phyloP scores from a whole-genome alignment of 2,113 vertebrate genomes.

The Proterorhinus semilunaris region DNA sequence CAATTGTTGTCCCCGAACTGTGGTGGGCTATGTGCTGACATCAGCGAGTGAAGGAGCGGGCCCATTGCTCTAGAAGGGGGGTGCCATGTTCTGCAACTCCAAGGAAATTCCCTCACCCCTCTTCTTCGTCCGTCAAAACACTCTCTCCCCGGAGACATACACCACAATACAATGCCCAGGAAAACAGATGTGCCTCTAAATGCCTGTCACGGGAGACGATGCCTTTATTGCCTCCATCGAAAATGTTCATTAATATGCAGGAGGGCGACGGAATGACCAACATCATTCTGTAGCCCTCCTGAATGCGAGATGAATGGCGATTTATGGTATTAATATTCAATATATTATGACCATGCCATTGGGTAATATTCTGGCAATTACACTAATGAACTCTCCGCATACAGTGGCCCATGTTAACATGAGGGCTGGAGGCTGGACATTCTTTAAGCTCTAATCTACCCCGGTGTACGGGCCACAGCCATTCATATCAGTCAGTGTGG shows the following conservation, averaged over 20 bases:
- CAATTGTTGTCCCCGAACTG: slow-evolving; percentile 34
- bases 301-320: slow-evolving; percentile 43
- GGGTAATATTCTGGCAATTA: slow-evolving; percentile 70
- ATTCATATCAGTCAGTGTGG: slow-evolving; percentile 56
- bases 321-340: slow-evolving; percentile 66
- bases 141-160: slow-evolving; percentile 49
- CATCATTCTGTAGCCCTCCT: slow-evolving; percentile 17
- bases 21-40: slow-evolving; percentile 61
- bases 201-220: slow-evolving; percentile 20
- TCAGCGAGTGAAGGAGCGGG: slow-evolving; percentile 44
- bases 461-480: slow-evolving; percentile 35
- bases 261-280: slow-evolving; percentile 20
- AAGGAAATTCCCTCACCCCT: slow-evolving; percentile 58
- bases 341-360: slow-evolving; percentile 67
- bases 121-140: slow-evolving; percentile 59
- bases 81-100: slow-evolving; percentile 53
- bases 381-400: slow-evolving; percentile 68
- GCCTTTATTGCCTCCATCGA: slow-evolving; percentile 20
- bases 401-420: slow-evolving; percentile 65
- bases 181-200: slow-evolving; percentile 48
- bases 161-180: slow-evolving; percentile 19
- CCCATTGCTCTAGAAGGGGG: slow-evolving; percentile 25
- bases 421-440: slow-evolving; percentile 63
- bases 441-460: slow-evolving; percentile 60
- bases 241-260: slow-evolving; percentile 54